Percentiles rank a stretch among this genome's conserved stretches.
Evolutionary conservation across 92 coral and sea anemone genomes (phyloP).

Genomic region (Pocillopora grandis): DNA sequence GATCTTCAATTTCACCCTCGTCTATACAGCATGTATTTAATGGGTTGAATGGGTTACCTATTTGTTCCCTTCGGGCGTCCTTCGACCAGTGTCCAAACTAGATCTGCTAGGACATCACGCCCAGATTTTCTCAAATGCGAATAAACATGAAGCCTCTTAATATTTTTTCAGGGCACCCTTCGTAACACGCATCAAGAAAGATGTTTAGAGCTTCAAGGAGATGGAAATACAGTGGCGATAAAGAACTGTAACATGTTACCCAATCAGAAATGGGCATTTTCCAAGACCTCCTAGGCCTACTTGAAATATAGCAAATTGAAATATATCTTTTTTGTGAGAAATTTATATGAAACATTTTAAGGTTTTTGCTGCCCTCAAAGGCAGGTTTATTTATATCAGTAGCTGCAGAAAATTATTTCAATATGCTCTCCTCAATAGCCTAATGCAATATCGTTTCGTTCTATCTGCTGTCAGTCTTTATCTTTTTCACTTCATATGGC

Average conservation of each 20-base stretch:
- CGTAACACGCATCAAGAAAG: constrained; percentile 45
- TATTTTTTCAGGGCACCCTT: constrained; percentile 52
- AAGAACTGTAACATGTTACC: constrained; percentile 50
- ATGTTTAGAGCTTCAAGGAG: constrained; percentile 55
- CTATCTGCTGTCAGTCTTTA: no score
- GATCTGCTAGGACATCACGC: no score
- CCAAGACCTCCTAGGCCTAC: constrained; percentile 17
- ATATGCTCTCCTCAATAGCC: no score
- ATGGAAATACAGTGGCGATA: constrained; percentile 42
- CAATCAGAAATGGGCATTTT: constrained; percentile 69
- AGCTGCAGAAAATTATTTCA: no score
- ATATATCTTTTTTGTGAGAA: not conserved
- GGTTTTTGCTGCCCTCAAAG: not conserved
- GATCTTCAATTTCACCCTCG: no score
- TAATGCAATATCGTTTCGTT: no score
- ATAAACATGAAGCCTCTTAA: not conserved
- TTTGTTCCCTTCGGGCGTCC: no score
- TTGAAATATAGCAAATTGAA: not conserved
- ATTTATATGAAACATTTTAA: not conserved
- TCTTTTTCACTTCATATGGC: no score
- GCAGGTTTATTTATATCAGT: not conserved
- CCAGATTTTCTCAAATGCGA: not conserved
- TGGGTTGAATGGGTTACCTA: no score
- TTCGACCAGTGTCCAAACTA: no score
- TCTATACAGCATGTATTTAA: no score